Conservation (phyloP, 2,797 vertebrate species). For the Lepidocolaptes lacrymiger region DNA sequence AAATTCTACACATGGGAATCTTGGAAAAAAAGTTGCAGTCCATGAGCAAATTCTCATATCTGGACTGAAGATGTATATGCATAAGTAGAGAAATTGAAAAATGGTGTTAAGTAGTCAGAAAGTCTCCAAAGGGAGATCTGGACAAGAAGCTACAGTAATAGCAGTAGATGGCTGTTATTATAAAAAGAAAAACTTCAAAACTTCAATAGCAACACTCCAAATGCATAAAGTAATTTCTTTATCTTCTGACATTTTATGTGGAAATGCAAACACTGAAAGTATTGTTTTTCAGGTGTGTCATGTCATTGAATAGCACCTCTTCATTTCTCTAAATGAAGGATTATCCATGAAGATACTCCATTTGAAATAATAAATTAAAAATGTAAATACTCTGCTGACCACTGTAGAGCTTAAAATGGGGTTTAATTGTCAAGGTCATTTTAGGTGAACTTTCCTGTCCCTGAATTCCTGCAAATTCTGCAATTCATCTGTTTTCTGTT, state of each 20-base stretch:
- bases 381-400: not conserved
- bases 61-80: slow-evolving; percentile 66
- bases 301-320: not conserved
- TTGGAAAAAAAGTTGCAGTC: slow-evolving; percentile 57
- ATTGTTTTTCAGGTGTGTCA: not conserved
- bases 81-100: slow-evolving; percentile 74
- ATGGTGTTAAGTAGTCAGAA: slow-evolving; percentile 73
- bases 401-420: not conserved
- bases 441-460: not conserved
- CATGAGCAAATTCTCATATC: slow-evolving; percentile 56
- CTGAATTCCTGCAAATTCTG: not conserved
- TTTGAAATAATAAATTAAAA: not conserved
- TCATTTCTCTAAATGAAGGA: not conserved
- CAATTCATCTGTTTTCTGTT: not conserved
- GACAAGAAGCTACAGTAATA: slow-evolving; percentile 56
- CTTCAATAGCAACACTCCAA: not conserved
- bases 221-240: not conserved
- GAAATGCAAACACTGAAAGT: not conserved
- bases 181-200: slow-evolving; percentile 40
- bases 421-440: not conserved
- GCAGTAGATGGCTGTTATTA: slow-evolving; percentile 42
- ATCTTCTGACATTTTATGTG: not conserved
- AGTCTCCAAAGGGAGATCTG: slow-evolving; percentile 68
- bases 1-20: slow-evolving; percentile 62
- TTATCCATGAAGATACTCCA: not conserved